These are phyloP conservation scores for Apis laboriosa DNA, from an alignment of 1,140 invertebrate genomes.

Conservation along the genomic window DNA sequence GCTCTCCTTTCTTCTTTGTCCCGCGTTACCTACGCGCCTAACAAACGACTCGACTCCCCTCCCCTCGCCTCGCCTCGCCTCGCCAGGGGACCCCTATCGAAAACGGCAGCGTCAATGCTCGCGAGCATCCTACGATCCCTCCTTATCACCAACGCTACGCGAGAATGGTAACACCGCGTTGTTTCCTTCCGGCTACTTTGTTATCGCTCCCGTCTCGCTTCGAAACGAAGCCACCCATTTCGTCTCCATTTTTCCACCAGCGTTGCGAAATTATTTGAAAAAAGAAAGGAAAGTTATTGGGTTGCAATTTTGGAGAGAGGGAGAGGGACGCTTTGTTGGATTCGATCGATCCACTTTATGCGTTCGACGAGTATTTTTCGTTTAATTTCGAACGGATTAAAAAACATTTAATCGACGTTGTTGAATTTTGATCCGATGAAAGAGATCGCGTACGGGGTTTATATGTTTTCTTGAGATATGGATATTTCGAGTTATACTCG, in stretches of 20 bases:
- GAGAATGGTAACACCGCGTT: constrained; percentile 41
- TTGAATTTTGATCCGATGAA: too few species aligned
- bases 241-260: not conserved
- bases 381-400: too few species aligned
- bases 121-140: constrained; percentile 63
- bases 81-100: constrained; percentile 32
- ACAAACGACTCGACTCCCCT: not conserved
- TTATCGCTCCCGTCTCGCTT: constrained; percentile 41
- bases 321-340: too few species aligned
- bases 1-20: constrained; percentile 53
- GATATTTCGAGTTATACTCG: too few species aligned
- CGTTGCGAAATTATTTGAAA: too few species aligned
- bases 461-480: too few species aligned
- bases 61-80: not conserved
- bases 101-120: constrained; percentile 63
- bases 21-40: constrained; percentile 27
- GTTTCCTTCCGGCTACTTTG: constrained; percentile 58
- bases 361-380: too few species aligned
- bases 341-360: too few species aligned
- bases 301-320: too few species aligned
- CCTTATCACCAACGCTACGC: constrained; percentile 45
- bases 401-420: too few species aligned
- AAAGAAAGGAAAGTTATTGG: too few species aligned
- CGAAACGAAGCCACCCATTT: not conserved
- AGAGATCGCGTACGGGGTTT: too few species aligned